Evolutionary conservation across 2,113 vertebrate species (phyloP), one percentile per base, ranked within the genome.

Genomic region (Plectropomus leopardus): DNA sequence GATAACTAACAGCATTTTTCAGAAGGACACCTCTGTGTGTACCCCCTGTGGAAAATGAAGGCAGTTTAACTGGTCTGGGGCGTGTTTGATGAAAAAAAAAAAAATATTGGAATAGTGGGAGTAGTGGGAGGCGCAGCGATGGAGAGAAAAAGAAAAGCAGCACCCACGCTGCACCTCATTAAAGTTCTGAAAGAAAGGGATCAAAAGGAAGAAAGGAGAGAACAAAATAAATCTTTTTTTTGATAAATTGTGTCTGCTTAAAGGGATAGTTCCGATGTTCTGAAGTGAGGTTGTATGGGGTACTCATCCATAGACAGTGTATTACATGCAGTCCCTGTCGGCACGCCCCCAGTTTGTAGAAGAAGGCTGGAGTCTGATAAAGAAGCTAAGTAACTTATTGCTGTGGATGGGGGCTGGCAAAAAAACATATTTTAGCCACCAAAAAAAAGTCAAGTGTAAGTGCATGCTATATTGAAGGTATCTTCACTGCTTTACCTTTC

Each of bases 91-190:
- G 36, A 40, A 8, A 40, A 50, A 32, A 42, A 82, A 60, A 79
- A 13, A 53, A 16, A 74, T 64, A 47, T 15, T 55, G 34, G 24
- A 75, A 53, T 67, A 47, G 78, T 75, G 32, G 64, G 69, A 74
- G 64, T 47, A 68, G 40, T 61, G n/a, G 57, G 76, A 80, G 61
- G 61, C 42, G 64, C 45, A 81, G 53, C 0, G 36, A 82, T 36
- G 16, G 48, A 42, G 34, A 50, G 60, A 84, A 45, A 51, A 55
- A 76, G 47, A 79, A 53, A 85, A 45, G 59, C 45, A 72, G 68
- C 86, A 66, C 77, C 75, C 85, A 92, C 68, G 58, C 83, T 48
- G 54, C 60, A 77, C 47, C 87, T 91, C 80, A 84, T 88, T 87
- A 84, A 82, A 80, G 72, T 72, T 66, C 47, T 68, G 54, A 83